These are phyloP conservation scores for Leuctra nigra DNA, from an alignment of 2,888 invertebrate genomes.

Conservation along the genomic window DNA sequence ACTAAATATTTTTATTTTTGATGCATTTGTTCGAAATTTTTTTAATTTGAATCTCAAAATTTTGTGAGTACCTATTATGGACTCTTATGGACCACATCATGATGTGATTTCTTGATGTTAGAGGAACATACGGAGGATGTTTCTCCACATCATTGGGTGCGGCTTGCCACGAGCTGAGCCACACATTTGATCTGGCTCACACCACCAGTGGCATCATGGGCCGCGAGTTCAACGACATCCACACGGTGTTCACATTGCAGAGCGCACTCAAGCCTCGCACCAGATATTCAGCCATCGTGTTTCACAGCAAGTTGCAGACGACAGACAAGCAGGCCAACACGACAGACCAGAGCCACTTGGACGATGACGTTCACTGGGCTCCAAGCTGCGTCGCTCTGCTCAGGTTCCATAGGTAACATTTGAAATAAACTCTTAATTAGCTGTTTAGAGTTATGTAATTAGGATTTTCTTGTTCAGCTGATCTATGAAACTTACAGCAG, in stretches of 20 bases:
- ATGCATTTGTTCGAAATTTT: too few relatives aligned
- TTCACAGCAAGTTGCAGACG: slow-evolving; percentile 23
- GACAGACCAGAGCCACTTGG: neutral
- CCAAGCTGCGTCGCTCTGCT: slow-evolving; percentile 58
- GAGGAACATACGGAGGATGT: slow-evolving; percentile 79
- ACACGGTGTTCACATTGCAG: slow-evolving; percentile 61
- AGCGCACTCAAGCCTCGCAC: slow-evolving; percentile 19
- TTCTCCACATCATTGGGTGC: slow-evolving; percentile 88
- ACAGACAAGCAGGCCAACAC: slow-evolving; percentile 7
- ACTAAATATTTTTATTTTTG: too few relatives aligned
- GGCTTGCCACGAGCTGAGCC: slow-evolving; percentile 88
- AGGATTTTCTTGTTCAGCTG: too few relatives aligned
- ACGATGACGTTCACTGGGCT: slow-evolving; percentile 53
- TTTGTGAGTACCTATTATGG: too few relatives aligned
- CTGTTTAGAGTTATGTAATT: too few relatives aligned
- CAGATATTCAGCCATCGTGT: slow-evolving; percentile 12
- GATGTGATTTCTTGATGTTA: slow-evolving; percentile 32
- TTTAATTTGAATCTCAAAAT: too few relatives aligned
- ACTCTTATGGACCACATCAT: neutral
- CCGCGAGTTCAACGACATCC: slow-evolving; percentile 77
- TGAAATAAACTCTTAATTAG: too few relatives aligned
- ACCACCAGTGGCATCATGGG: slow-evolving; percentile 90
- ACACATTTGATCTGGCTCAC: slow-evolving; percentile 91
- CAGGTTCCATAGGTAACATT: slow-evolving; percentile 57
- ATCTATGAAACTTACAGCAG: too few relatives aligned